Conservation (phyloP, 2,797 vertebrate genomes). For the Sphaeramia orbicularis region DNA sequence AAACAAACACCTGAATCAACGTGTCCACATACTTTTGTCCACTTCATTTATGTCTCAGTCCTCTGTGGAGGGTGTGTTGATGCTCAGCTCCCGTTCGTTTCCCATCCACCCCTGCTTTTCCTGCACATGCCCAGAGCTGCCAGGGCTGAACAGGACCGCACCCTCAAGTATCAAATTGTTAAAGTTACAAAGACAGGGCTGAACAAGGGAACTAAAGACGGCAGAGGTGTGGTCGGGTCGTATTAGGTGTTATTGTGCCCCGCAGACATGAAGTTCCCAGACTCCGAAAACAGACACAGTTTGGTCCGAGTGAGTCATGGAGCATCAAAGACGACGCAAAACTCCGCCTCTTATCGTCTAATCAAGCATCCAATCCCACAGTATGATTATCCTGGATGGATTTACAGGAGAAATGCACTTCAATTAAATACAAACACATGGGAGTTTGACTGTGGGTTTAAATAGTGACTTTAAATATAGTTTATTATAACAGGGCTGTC, state of each 20-base stretch:
- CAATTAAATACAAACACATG: background rate
- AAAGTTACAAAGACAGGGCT: constrained; percentile 25
- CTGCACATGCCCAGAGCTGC: constrained; percentile 34
- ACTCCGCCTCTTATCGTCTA: background rate
- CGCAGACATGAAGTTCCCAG: constrained; percentile 22
- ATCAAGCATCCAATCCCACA: constrained; percentile 6
- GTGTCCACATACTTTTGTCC: too few species aligned
- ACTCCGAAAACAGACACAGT: constrained; percentile 7
- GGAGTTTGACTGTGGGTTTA: background rate
- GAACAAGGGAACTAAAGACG: constrained; percentile 14
- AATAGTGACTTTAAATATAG: background rate
- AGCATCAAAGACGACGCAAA: constrained; percentile 27
- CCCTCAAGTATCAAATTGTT: constrained; percentile 32
- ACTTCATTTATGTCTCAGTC: constrained; percentile 6
- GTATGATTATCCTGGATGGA: constrained; percentile 8
- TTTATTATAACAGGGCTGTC: too few species aligned
- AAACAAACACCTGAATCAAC: too few species aligned
- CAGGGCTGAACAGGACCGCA: constrained; percentile 25
- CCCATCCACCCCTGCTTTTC: constrained; percentile 27
- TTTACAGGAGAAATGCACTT: background rate
- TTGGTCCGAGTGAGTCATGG: constrained; percentile 60
- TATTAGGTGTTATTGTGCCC: constrained; percentile 33
- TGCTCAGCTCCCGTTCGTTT: constrained; percentile 30
- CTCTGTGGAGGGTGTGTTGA: constrained; percentile 50
- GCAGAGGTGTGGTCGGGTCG: constrained; percentile 16